Conservation (phyloP, 1,140 invertebrate species). For the Cheumatopsyche charites region DNA sequence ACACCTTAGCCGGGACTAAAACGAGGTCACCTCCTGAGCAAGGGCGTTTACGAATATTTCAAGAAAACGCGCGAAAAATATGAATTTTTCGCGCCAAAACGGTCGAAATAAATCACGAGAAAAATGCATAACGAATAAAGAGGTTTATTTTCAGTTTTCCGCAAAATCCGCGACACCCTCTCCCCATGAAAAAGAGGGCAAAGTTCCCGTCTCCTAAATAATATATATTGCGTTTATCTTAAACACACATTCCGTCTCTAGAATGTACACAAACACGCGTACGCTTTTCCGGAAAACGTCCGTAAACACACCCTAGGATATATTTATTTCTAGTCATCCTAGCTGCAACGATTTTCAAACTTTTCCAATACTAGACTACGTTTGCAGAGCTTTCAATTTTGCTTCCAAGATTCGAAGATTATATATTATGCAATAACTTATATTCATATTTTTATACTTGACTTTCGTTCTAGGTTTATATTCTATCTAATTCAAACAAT, state of each 20-base stretch:
- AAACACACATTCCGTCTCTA: slow-evolving; percentile 20
- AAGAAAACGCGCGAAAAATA: not conserved
- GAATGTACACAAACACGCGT: not conserved
- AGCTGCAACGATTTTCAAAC: too few relatives aligned
- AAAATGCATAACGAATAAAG: slow-evolving; percentile 35
- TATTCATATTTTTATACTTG: too few relatives aligned
- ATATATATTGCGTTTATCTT: slow-evolving; percentile 28
- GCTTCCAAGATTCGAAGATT: too few relatives aligned
- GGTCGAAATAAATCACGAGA: slow-evolving; percentile 28
- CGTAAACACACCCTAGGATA: slow-evolving; percentile 4
- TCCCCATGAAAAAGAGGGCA: not conserved
- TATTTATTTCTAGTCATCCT: slow-evolving; percentile 12
- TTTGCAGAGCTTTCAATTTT: too few relatives aligned
- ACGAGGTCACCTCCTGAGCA: too few relatives aligned
- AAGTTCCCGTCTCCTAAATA: slow-evolving; percentile 17
- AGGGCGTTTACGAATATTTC: too few relatives aligned
- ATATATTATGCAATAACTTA: too few relatives aligned
- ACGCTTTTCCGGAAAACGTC: slow-evolving; percentile 11
- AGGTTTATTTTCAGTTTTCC: slow-evolving; percentile 27
- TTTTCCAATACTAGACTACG: too few relatives aligned
- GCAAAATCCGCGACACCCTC: slow-evolving; percentile 13
- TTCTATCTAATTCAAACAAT: too few relatives aligned
- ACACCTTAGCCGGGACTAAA: too few relatives aligned
- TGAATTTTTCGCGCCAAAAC: slow-evolving; percentile 15
- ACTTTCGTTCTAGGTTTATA: too few relatives aligned